These are phyloP conservation scores for Tipula unca DNA, from an alignment of 2,888 invertebrate genomes.

Conservation along the genomic window DNA sequence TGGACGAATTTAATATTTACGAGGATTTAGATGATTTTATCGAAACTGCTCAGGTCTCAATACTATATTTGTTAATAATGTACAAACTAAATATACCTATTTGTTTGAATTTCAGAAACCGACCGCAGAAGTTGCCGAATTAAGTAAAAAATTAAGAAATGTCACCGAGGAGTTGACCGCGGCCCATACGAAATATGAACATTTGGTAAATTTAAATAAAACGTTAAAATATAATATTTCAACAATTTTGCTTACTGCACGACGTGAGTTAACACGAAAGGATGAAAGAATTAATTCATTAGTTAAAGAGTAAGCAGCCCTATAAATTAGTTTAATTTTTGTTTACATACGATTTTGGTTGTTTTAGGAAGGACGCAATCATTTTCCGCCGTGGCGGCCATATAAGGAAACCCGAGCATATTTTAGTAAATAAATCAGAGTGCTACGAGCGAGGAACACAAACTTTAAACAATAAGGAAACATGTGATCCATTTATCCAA, in stretches of 20 bases:
- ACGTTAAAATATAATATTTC: conserved; percentile 30
- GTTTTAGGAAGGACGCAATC: neutral
- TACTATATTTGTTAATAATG: neutral
- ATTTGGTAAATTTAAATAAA: neutral
- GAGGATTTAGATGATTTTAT: conserved; percentile 36
- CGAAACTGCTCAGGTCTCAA: neutral
- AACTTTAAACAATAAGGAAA: neutral
- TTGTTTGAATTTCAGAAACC: neutral
- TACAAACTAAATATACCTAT: neutral
- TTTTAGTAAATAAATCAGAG: neutral
- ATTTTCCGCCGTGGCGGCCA: neutral
- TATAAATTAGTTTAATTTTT: neutral
- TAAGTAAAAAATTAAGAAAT: neutral
- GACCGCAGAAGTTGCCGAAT: neutral
- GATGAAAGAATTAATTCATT: conserved; percentile 32
- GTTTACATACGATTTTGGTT: neutral
- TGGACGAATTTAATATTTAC: conserved; percentile 33
- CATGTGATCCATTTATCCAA: neutral
- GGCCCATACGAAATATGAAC: neutral
- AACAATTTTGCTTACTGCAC: conserved; percentile 36
- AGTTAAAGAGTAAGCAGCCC: conserved; percentile 34
- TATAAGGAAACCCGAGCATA: neutral
- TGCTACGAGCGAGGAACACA: too few relatives aligned
- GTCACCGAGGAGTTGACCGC: neutral
- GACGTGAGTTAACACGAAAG: conserved; percentile 35